A percentile compares a stretch with the other conserved stretches of the same genome.
Conservation (phyloP, 2,113 vertebrate genomes). For the Pao palembangensis region DNA sequence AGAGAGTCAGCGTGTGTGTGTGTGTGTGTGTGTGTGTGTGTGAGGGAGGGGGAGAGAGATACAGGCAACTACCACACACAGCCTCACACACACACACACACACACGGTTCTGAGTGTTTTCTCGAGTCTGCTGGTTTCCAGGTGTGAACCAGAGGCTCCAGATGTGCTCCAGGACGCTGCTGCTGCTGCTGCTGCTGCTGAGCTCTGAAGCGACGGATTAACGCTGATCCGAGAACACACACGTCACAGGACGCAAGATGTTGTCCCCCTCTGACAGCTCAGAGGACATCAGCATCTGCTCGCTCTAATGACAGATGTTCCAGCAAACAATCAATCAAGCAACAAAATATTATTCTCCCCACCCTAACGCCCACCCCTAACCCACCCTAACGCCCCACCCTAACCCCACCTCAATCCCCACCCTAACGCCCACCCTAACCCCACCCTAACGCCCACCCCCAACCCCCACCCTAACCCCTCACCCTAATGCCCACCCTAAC, state of each 20-base stretch:
- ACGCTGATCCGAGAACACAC: constrained; percentile 33
- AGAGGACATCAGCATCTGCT: constrained; percentile 35
- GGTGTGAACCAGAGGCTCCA: too few relatives aligned
- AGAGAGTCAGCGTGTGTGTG: constrained; percentile 6
- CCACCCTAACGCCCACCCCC: too few relatives aligned
- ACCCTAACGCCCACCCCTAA: neutral
- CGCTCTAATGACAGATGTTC: constrained; percentile 46
- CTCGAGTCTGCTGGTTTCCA: too few relatives aligned
- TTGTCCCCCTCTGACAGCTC: constrained; percentile 53
- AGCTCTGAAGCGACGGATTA: constrained; percentile 52
- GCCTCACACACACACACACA: constrained; percentile 1
- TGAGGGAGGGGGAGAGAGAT: constrained; percentile 15
- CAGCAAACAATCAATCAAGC: constrained; percentile 4
- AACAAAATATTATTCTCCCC: constrained; percentile 28
- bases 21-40: constrained; percentile 3
- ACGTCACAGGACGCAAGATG: constrained; percentile 26
- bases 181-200: constrained; percentile 50
- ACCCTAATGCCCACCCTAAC: too few relatives aligned
- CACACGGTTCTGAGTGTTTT: neutral
- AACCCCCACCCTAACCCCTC: too few relatives aligned
- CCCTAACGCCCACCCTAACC: too few relatives aligned
- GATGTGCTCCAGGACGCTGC: constrained; percentile 4
- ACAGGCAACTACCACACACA: constrained; percentile 13
- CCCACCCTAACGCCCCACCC: too few relatives aligned
- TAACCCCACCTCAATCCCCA: too few relatives aligned